Evolutionary conservation across 2,113 vertebrate genomes (phyloP).

Genomic region (Datnioides undecimradiatus): DNA sequence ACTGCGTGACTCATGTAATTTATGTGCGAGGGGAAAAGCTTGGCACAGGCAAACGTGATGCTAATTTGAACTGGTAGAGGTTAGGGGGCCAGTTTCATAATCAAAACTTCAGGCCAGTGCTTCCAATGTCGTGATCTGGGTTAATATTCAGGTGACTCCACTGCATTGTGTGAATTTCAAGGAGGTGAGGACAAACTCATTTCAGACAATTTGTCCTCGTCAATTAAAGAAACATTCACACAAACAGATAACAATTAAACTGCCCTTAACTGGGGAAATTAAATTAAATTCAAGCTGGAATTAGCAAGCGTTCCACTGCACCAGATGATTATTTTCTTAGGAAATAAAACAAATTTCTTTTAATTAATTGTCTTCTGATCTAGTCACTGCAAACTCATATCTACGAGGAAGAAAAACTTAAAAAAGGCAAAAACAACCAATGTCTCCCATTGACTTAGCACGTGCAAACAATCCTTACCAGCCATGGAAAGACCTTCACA

Average conservation of each 20-base stretch:
- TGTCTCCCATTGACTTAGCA: neutral
- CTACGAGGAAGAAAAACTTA: neutral
- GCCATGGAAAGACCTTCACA: constrained; percentile 40
- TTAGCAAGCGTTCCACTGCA: neutral
- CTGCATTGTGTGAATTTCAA: neutral
- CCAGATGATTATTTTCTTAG: no score
- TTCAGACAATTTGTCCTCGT: neutral
- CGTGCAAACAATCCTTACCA: neutral
- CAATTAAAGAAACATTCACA: neutral
- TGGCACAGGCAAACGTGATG: constrained; percentile 12
- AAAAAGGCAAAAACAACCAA: neutral
- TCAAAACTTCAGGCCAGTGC: neutral
- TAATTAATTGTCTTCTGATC: neutral
- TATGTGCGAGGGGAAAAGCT: constrained; percentile 43
- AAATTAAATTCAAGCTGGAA: neutral
- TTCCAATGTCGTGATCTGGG: neutral
- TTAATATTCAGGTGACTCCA: neutral
- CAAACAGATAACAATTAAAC: no score
- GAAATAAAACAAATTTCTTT: neutral
- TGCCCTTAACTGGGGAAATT: no score
- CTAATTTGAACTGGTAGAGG: constrained; percentile 38
- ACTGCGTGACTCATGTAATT: constrained; percentile 58
- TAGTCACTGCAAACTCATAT: neutral
- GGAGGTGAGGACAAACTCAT: neutral
- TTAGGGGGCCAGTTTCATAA: neutral